Conservation (phyloP, 2,888 invertebrate species). For the Chloroclystis v-ata region DNA sequence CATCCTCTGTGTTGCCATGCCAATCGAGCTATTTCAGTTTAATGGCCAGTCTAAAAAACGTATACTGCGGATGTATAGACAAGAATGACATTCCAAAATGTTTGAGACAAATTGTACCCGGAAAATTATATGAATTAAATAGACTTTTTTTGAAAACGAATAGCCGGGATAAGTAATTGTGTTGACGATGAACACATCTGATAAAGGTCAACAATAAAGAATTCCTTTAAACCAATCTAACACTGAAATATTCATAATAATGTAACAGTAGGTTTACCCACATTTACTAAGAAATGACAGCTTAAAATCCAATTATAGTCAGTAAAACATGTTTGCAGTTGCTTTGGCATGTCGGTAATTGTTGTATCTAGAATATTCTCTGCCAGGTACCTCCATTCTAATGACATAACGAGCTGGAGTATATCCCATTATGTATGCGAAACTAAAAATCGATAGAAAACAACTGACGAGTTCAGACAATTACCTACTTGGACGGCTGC, state of each 20-base stretch:
- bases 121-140: too few relatives aligned
- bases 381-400: slow-evolving; percentile 14
- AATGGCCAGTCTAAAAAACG: not conserved
- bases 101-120: too few relatives aligned
- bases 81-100: too few relatives aligned
- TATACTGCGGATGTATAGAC: not conserved
- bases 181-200: too few relatives aligned
- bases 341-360: slow-evolving; percentile 8
- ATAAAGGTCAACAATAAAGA: too few relatives aligned
- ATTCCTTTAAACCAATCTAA: not conserved
- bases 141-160: too few relatives aligned
- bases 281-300: not conserved
- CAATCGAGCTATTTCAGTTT: not conserved
- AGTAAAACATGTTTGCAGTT: not conserved
- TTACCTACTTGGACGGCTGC: slow-evolving; percentile 3
- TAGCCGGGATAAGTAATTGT: too few relatives aligned
- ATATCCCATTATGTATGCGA: slow-evolving; percentile 14
- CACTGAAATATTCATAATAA: not conserved
- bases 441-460: slow-evolving; percentile 16
- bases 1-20: slow-evolving; percentile 13
- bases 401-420: slow-evolving; percentile 16
- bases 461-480: slow-evolving; percentile 6
- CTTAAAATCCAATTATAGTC: too few relatives aligned
- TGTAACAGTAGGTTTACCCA: not conserved
- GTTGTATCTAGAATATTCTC: slow-evolving; percentile 8